Percentiles rank a stretch among this genome's conserved stretches.
phyloP scores from a whole-genome alignment of 2,797 vertebrate genomes.

The Acrossocheilus wenchowensis region DNA sequence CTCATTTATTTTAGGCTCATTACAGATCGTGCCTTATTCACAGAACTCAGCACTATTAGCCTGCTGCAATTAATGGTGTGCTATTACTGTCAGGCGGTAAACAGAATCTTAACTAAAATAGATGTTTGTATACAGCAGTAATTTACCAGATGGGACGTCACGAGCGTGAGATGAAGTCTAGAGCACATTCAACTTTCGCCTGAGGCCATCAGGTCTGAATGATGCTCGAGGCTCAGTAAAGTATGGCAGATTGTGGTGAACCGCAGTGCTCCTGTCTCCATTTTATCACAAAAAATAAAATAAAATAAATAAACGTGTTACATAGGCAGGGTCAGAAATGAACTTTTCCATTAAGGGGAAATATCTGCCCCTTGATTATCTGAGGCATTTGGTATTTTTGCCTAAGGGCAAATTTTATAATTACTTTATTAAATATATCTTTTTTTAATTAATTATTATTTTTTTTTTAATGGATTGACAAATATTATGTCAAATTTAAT shows the following conservation, averaged over 20 bases:
- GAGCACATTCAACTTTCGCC: neutral
- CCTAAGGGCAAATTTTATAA: too few relatives aligned
- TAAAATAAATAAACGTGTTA: too few relatives aligned
- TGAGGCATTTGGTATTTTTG: too few relatives aligned
- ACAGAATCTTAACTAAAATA: neutral
- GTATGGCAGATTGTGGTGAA: neutral
- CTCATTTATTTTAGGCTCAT: neutral
- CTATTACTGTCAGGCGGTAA: neutral
- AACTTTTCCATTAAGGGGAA: too few relatives aligned
- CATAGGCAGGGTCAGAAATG: too few relatives aligned
- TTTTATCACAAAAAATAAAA: too few relatives aligned
- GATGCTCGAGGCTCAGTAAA: neutral
- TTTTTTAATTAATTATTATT: too few relatives aligned
- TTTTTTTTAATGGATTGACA: too few relatives aligned
- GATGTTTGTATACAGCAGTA: neutral
- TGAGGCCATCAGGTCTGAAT: neutral
- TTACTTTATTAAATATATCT: too few relatives aligned
- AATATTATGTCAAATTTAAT: too few relatives aligned
- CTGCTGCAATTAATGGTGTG: conserved; percentile 23
- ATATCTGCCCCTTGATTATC: too few relatives aligned
- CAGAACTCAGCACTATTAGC: neutral
- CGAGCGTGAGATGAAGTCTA: neutral
- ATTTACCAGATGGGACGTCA: neutral
- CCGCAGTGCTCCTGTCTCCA: neutral
- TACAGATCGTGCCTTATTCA: neutral